A percentile compares a stretch with the other conserved stretches of the same genome.
Conservation (phyloP, 1,140 invertebrate species). For the Eubasilissa regina region DNA sequence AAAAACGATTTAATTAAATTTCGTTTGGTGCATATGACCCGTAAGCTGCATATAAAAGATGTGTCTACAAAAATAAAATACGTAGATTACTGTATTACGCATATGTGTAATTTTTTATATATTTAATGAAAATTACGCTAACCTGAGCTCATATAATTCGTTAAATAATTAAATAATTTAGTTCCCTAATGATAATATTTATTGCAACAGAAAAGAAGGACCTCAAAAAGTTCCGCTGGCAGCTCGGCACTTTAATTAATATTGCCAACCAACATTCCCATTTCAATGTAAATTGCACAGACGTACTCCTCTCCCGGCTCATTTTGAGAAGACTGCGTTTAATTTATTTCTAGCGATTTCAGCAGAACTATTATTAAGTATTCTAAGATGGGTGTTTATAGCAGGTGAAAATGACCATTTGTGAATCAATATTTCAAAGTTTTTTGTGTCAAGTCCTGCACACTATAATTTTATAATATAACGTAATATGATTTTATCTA, state of each 20-base stretch:
- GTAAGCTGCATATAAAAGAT: too few relatives aligned
- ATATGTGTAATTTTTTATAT: too few relatives aligned
- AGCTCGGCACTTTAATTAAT: slow-evolving; percentile 58
- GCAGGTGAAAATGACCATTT: not conserved
- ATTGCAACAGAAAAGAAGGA: slow-evolving; percentile 16
- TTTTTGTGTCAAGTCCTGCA: too few relatives aligned
- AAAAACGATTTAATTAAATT: too few relatives aligned
- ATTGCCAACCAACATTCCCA: slow-evolving; percentile 57
- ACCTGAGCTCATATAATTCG: too few relatives aligned
- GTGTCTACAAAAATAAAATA: too few relatives aligned
- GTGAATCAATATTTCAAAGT: slow-evolving; percentile 4
- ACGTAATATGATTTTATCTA: too few relatives aligned
- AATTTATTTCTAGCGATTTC: slow-evolving; percentile 60
- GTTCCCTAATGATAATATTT: slow-evolving; percentile 11
- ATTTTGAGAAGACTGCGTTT: slow-evolving; percentile 59
- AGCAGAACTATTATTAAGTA: slow-evolving; percentile 53
- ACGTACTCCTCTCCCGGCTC: slow-evolving; percentile 32
- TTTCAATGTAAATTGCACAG: slow-evolving; percentile 59
- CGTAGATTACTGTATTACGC: too few relatives aligned
- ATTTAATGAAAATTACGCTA: too few relatives aligned
- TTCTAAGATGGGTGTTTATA: slow-evolving; percentile 25
- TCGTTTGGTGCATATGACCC: too few relatives aligned
- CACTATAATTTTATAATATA: too few relatives aligned
- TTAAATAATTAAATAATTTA: not conserved
- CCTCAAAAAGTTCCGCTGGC: slow-evolving; percentile 7